These are phyloP conservation scores for Oreortyx pictus DNA, from an alignment of 2,797 vertebrate species.

Conservation along the genomic window DNA sequence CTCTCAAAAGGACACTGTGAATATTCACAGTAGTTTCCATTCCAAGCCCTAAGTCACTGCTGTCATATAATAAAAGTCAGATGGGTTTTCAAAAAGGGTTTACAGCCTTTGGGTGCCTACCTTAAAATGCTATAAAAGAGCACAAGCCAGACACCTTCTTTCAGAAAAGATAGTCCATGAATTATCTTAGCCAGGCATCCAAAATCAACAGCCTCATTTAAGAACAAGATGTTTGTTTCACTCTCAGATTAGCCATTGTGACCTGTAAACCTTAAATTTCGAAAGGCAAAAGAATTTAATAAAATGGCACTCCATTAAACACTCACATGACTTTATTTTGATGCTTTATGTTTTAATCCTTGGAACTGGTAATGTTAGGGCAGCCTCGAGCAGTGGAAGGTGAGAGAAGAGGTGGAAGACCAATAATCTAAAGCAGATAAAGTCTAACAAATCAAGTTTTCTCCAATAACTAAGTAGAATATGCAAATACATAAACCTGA, in stretches of 20 bases:
- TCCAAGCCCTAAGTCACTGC: neutral
- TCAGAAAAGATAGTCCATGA: neutral
- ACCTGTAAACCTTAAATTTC: neutral
- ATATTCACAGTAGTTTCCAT: neutral
- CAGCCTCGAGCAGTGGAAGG: neutral
- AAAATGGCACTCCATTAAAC: neutral
- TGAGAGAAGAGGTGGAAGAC: neutral
- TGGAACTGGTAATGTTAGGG: neutral
- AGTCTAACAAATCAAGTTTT: neutral
- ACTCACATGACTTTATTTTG: neutral
- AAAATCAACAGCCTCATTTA: neutral
- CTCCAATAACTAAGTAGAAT: neutral
- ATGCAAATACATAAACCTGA: neutral
- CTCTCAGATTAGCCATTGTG: neutral
- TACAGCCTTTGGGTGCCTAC: neutral
- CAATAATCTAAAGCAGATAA: neutral
- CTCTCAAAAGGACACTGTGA: neutral
- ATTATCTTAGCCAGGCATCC: no score
- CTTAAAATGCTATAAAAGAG: neutral
- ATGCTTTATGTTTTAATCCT: neutral
- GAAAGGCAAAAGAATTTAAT: neutral
- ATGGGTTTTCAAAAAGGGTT: neutral
- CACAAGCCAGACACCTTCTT: fast-evolving
- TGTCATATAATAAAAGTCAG: neutral
- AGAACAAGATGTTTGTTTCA: neutral